Evolutionary conservation across 2,888 invertebrate species (phyloP).

Genomic region (Miltochrista miniata): DNA sequence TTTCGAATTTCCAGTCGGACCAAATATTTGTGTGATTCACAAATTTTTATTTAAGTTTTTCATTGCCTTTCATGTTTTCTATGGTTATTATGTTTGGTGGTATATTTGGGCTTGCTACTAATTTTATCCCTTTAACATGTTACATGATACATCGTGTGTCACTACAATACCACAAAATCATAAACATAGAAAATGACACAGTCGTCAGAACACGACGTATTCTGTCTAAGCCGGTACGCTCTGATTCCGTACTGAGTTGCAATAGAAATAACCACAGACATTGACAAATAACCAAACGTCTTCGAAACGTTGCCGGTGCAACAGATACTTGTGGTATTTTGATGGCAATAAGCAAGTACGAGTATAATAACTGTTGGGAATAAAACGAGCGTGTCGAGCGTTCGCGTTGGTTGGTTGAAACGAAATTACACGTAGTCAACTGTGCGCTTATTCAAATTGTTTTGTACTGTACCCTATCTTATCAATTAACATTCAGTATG

Average conservation of each 20-base stretch:
- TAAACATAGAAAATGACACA: conserved; percentile 40
- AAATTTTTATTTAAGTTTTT: too few relatives aligned
- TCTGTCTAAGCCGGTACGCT: conserved; percentile 39
- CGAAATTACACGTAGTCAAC: conserved; percentile 64
- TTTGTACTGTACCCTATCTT: too few relatives aligned
- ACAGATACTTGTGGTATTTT: conserved; percentile 29
- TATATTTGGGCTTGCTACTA: too few relatives aligned
- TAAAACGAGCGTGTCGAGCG: conserved; percentile 29
- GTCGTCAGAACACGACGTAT: conserved; percentile 37
- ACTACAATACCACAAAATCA: conserved; percentile 33
- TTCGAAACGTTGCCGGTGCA: conserved; percentile 41
- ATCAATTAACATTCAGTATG: too few relatives aligned
- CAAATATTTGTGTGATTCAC: too few relatives aligned
- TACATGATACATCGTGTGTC: conserved; percentile 32
- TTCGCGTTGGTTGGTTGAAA: conserved; percentile 41
- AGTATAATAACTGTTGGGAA: conserved; percentile 30
- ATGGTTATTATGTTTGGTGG: too few relatives aligned
- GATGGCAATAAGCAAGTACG: conserved; percentile 30
- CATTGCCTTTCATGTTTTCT: too few relatives aligned
- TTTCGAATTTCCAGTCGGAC: too few relatives aligned
- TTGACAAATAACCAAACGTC: conserved; percentile 54
- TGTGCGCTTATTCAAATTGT: too few relatives aligned
- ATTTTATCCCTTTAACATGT: too few relatives aligned
- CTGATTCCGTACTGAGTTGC: conserved; percentile 46
- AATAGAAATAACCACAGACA: conserved; percentile 54